Conservation (phyloP, 1,140 invertebrate genomes). For the Diorhabda carinulata region DNA sequence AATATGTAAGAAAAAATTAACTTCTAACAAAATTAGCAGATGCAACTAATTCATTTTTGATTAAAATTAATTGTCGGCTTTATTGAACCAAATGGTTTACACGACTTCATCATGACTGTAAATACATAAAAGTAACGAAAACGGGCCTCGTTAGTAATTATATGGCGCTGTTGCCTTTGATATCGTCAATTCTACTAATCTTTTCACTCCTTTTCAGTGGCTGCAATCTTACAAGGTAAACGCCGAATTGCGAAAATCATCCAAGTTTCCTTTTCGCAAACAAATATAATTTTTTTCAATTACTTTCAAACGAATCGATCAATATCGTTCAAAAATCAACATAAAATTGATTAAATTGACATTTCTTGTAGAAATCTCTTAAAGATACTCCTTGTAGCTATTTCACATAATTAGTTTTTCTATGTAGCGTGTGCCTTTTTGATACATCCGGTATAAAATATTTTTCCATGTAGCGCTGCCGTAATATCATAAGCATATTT, state of each 20-base stretch:
- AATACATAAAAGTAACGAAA: not conserved
- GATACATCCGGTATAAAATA: too few relatives aligned
- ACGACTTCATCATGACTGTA: slow-evolving; percentile 5
- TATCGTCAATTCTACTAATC: slow-evolving; percentile 5
- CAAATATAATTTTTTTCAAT: too few relatives aligned
- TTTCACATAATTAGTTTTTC: too few relatives aligned
- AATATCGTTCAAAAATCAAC: too few relatives aligned
- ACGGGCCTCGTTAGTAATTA: slow-evolving; percentile 19
- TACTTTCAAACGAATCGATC: too few relatives aligned
- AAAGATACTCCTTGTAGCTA: too few relatives aligned
- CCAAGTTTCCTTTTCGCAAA: not conserved
- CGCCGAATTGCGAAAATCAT: not conserved
- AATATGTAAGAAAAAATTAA: not conserved
- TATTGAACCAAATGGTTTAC: slow-evolving; percentile 3
- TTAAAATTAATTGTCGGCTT: slow-evolving; percentile 17
- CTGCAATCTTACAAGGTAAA: not conserved
- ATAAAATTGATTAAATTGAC: too few relatives aligned
- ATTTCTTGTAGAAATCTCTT: too few relatives aligned
- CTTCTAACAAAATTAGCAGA: slow-evolving; percentile 13
- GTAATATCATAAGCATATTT: too few relatives aligned
- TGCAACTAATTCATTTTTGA: slow-evolving; percentile 17
- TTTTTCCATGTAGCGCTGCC: too few relatives aligned
- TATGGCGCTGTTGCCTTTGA: slow-evolving; percentile 15
- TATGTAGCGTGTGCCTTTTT: too few relatives aligned
- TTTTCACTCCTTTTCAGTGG: slow-evolving; percentile 1